These are phyloP conservation scores for Trichomycterus rosablanca DNA, from an alignment of 2,113 vertebrate genomes.

Conservation along the genomic window DNA sequence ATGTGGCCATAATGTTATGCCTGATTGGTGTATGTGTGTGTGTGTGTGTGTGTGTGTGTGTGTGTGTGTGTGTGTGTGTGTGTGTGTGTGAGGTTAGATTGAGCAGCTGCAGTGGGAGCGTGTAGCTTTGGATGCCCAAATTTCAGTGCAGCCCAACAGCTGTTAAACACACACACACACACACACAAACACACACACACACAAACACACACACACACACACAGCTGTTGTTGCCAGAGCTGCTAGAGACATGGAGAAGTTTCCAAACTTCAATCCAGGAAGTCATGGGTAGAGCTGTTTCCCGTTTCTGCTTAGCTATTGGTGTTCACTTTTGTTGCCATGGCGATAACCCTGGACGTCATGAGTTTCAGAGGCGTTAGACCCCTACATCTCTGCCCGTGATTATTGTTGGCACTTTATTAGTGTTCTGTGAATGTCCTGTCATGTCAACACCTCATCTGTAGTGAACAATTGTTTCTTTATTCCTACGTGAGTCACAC, in stretches of 20 bases:
- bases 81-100: constrained; percentile 7
- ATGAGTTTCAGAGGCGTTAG: constrained; percentile 38
- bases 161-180: constrained; percentile 38
- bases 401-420: neutral
- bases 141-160: constrained; percentile 36
- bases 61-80: constrained; percentile 7
- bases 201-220: neutral
- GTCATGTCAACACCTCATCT: constrained; percentile 17
- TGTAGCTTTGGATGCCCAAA: constrained; percentile 20
- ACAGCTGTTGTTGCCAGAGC: neutral
- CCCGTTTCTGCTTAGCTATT: constrained; percentile 47
- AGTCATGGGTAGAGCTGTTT: constrained; percentile 51
- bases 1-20: too few species aligned
- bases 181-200: constrained; percentile 16
- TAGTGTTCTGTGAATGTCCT: neutral
- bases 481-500: neutral
- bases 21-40: neutral
- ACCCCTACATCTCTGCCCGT: neutral
- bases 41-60: constrained; percentile 5
- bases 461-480: constrained; percentile 40
- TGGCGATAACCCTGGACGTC: constrained; percentile 34
- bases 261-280: constrained; percentile 50
- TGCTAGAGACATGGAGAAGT: constrained; percentile 4
- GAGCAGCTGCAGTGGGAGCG: constrained; percentile 29
- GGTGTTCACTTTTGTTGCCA: constrained; percentile 51